Evolutionary conservation across 1,140 invertebrate species (phyloP), one percentile per base, ranked within the genome.

Genomic region (Drosophila ercepeae): DNA sequence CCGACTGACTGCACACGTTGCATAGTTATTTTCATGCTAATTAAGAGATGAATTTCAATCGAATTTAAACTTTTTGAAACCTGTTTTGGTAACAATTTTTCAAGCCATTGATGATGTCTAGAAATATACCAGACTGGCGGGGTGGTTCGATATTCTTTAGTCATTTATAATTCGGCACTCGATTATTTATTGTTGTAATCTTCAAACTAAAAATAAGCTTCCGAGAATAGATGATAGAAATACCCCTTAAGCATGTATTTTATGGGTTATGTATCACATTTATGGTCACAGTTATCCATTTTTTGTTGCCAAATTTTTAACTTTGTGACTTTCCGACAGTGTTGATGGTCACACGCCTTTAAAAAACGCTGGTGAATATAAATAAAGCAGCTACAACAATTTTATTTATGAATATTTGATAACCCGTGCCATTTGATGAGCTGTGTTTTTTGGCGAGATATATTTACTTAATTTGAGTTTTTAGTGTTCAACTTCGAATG

Each of bases 361-460:
- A 11, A 44, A 65, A 21, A 52, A 51, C 7, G 23, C 29, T 34
- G 14, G 23, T 14, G 69, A 44, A 73, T 73, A 44, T 55, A 39
- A 53, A 73, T 73, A 71, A 49, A 7, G 41, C 9, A 52, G 60
- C 36, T 50, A 71, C 48, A 48, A 16, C 9, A 32, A n/a, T n/a
- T n/a, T 27, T 49, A 39, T 16, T 11, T 46, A 61, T 46, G 51
- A 69, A 65, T 59, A 60, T 58, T 21, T 64, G 54, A 86, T 68
- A 86, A 78, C 81, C 69, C 61, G 76, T 81, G 61, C 50, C 55
- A 41, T 61, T 54, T 68, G 63, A 81, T 46, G 75, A 42, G 39
- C 39, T 34, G 53, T 32, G 41, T 76, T 68, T 8, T 39, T 27
- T 60, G 16, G 16, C 39, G 57, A 42, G 19, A 45, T 42, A 41